Evolutionary conservation across 2,113 vertebrate species (phyloP), one percentile per base, ranked within the genome.

Genomic region (Neomonachus schauinslandi): DNA sequence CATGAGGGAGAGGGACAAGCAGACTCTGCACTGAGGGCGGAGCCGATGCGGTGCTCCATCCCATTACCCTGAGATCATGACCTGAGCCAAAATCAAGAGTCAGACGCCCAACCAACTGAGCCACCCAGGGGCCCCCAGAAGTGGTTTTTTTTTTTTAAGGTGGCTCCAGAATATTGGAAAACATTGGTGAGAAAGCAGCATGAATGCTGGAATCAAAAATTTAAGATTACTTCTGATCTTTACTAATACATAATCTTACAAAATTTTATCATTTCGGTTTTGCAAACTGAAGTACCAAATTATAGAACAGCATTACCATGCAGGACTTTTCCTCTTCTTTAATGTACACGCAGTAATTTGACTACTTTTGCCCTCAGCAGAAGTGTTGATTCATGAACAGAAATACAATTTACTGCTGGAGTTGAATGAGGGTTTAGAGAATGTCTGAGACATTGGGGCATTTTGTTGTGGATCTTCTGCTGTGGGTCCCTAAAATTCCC

Each of bases 381-480:
- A 95, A 81, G 19, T 0, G 4, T 79, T 84, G 69, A 72, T 49
- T 80, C 46, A 74, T 67, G 15, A 65, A 59, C 15, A 93, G 57
- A 88, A 80, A 80, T 87, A 57, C 14, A 51, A 49, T 94, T 89
- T 83, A 87, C 49, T 53, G 22, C 46, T 55, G 67, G 67, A 67
- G 12, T 61, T 57, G 31, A 42, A 59, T 2, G 69, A 26, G 33
- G 46, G 4, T 91, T 82, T 91, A 71, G 91, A 81, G 81, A 77
- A 81, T 10, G 5, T 93, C 51, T 71, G 79, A 55, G 87, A 61
- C 19, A 79, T 92, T 83, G 82, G 86, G 72, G 31, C 16, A n/a
- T 85, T 46, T 84, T 95, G 79, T 72, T 87, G 33, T 83, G 83
- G 63, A 36, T 96, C 39, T 57, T 85, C 53, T n/a, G 14, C 36